Conservation (phyloP, 2,888 invertebrate genomes). For the Hyposoter dolosus region DNA sequence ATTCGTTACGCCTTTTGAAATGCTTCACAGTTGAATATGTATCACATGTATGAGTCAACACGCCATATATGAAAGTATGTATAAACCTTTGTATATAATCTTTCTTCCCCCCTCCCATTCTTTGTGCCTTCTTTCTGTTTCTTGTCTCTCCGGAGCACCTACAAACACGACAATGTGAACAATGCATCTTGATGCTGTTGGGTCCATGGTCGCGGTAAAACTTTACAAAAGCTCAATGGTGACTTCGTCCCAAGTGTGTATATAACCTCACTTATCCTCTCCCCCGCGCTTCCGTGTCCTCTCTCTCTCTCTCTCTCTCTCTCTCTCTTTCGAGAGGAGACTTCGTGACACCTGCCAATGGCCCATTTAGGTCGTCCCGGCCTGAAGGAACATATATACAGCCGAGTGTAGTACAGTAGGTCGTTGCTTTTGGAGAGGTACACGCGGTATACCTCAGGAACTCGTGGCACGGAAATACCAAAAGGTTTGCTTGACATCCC, state of each 20-base stretch:
- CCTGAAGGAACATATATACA: constrained; percentile 2
- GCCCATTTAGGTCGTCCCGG: constrained; percentile 54
- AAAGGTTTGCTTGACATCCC: constrained; percentile 41
- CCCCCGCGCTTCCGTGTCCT: background rate
- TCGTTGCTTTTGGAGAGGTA: constrained; percentile 38
- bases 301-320: background rate
- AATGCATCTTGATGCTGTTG: constrained; percentile 58
- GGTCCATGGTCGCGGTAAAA: constrained; percentile 47
- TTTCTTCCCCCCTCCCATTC: background rate
- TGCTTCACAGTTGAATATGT: constrained; percentile 20
- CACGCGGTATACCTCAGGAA: constrained; percentile 39
- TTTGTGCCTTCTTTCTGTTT: background rate
- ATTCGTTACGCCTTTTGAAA: constrained; percentile 40
- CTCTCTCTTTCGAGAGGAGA: constrained; percentile 25
- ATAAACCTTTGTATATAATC: background rate
- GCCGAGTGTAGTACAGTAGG: constrained; percentile 45
- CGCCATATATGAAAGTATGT: background rate
- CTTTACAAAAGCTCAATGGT: constrained; percentile 61
- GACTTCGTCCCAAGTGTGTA: constrained; percentile 53
- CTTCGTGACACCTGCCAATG: constrained; percentile 64
- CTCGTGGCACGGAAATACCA: constrained; percentile 40
- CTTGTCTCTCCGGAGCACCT: constrained; percentile 5
- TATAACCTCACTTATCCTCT: constrained; percentile 19
- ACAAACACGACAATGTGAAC: constrained; percentile 62
- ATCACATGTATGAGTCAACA: background rate